Evolutionary conservation across 2,113 vertebrate species (phyloP).

Genomic region (Choloepus hoffmanni): DNA sequence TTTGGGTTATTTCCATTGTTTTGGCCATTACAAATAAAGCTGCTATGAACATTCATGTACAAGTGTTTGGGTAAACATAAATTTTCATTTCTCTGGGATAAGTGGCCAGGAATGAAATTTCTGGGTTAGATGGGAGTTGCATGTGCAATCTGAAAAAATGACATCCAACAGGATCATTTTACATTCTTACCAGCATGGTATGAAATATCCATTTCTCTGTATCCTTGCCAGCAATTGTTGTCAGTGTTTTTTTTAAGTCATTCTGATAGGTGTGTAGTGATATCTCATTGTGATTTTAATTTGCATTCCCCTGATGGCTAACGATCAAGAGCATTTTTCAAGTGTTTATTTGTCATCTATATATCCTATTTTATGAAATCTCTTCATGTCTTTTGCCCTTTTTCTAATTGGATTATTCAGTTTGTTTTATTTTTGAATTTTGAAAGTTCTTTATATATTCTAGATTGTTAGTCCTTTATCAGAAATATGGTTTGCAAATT

Average conservation of each 20-base stretch:
- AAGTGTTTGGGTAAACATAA: neutral
- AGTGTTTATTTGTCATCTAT: neutral
- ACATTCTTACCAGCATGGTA: neutral
- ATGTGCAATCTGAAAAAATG: slow-evolving; percentile 10
- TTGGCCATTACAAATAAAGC: slow-evolving; percentile 26
- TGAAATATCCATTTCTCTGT: neutral
- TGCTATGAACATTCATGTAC: neutral
- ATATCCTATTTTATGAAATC: slow-evolving; percentile 1
- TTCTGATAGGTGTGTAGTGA: neutral
- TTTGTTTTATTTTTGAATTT: slow-evolving; percentile 3
- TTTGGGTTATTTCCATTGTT: neutral
- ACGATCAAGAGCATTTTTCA: neutral
- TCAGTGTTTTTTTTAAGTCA: neutral
- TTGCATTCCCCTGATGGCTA: neutral
- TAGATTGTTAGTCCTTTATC: neutral
- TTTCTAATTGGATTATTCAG: neutral
- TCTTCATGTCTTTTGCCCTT: neutral
- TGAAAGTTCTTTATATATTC: slow-evolving; percentile 48
- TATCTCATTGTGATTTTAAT: neutral
- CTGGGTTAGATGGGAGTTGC: neutral
- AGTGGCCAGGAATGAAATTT: neutral
- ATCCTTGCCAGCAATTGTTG: neutral
- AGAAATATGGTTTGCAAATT: neutral
- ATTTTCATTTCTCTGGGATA: slow-evolving; percentile 48
- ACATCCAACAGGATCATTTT: neutral